Conservation (phyloP, 1,140 invertebrate species). For the Drosophila guanche region DNA sequence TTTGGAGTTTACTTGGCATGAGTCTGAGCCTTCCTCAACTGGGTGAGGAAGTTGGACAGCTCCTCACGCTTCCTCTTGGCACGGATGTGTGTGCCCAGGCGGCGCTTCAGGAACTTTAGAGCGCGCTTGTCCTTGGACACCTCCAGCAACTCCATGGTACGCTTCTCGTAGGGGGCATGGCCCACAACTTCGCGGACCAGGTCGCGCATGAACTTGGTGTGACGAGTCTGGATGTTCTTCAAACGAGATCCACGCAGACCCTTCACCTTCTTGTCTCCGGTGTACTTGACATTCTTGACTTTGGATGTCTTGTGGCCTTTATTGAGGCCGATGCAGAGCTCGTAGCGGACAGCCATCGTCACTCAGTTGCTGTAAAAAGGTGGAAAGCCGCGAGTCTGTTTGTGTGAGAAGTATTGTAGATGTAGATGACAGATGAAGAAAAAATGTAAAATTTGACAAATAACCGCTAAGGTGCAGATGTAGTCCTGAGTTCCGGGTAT, state of each 20-base stretch:
- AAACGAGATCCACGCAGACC: conserved; percentile 92
- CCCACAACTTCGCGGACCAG: conserved; percentile 98
- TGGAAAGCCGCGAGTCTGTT: no score
- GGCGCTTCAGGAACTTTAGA: conserved; percentile 98
- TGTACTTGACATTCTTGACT: conserved; percentile 89
- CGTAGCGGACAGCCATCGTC: conserved; percentile 86
- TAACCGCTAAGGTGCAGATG: no score
- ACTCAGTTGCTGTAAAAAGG: conserved; percentile 75
- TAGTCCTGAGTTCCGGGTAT: no score
- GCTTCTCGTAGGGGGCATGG: conserved; percentile 99
- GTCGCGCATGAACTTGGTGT: conserved; percentile 97
- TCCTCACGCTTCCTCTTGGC: conserved; percentile 99
- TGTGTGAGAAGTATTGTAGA: no score
- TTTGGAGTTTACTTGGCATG: conserved; percentile 85
- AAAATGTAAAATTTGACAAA: no score
- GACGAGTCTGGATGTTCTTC: conserved; percentile 96
- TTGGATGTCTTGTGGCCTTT: conserved; percentile 98
- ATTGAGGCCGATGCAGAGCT: conserved; percentile 96
- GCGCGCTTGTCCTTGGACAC: conserved; percentile 99
- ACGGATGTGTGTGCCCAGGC: conserved; percentile 97
- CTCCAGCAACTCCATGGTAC: conserved; percentile 99
- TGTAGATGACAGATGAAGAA: no score
- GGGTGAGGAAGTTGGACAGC: conserved; percentile 94
- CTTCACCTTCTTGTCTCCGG: conserved; percentile 88
- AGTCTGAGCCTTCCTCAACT: conserved; percentile 95